Percentiles rank a stretch among this genome's conserved stretches.
Evolutionary conservation across 2,113 vertebrate genomes (phyloP).

Genomic region (Pogona vitticeps): DNA sequence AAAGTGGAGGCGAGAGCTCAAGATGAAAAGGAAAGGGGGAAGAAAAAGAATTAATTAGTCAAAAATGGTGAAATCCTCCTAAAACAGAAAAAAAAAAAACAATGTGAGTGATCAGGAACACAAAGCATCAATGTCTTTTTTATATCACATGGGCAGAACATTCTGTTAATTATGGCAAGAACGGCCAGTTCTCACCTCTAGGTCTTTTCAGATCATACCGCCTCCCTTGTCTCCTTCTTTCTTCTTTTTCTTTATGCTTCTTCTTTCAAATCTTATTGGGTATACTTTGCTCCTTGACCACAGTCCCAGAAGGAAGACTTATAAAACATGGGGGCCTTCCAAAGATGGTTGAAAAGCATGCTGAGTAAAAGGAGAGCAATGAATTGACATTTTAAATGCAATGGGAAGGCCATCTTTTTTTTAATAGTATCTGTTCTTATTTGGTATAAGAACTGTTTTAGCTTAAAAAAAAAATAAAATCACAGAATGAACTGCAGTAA

Average conservation of each 20-base stretch:
- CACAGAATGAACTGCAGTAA: no score
- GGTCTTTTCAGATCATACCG: conserved; percentile 37
- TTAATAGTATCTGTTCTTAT: no score
- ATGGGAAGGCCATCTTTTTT: not conserved
- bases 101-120: conserved; percentile 36
- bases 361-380: conserved; percentile 8
- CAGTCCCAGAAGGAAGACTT: conserved; percentile 10
- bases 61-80: conserved; percentile 41
- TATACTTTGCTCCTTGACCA: not conserved
- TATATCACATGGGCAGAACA: conserved; percentile 32
- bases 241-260: conserved; percentile 18
- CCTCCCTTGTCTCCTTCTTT: conserved; percentile 31
- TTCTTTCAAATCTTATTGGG: conserved; percentile 33
- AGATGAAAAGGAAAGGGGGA: conserved; percentile 13
- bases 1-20: conserved; percentile 20
- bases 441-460: no score
- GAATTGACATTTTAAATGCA: conserved; percentile 16
- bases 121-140: conserved; percentile 57
- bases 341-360: conserved; percentile 35
- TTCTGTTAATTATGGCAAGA: conserved; percentile 59
- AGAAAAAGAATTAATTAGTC: conserved; percentile 67
- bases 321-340: conserved; percentile 24
- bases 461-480: no score
- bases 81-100: conserved; percentile 19
- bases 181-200: conserved; percentile 33